Evolutionary conservation across 1,140 invertebrate genomes (phyloP).

Genomic region (Frieseomelitta varia): DNA sequence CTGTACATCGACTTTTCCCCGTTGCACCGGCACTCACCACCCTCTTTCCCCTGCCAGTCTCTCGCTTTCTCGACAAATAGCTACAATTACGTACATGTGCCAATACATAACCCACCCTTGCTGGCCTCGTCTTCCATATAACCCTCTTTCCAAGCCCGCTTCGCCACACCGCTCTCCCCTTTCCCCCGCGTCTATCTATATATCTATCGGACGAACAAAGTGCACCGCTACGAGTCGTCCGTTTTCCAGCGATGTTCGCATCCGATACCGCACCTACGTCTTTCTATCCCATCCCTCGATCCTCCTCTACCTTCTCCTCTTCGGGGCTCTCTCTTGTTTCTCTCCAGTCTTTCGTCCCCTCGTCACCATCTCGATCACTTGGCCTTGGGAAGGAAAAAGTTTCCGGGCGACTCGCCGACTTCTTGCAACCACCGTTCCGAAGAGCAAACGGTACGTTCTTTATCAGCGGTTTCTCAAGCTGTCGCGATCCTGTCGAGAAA

Average conservation of each 20-base stretch:
- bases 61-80: conserved; percentile 73
- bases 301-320: neutral
- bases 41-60: conserved; percentile 52
- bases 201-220: conserved; percentile 5
- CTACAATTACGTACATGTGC: conserved; percentile 76
- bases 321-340: too few species aligned
- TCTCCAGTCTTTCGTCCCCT: neutral
- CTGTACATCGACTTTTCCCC: conserved; percentile 48
- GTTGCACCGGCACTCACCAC: conserved; percentile 24
- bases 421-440: neutral
- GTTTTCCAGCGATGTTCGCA: neutral
- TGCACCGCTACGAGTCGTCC: neutral
- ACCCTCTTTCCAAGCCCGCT: neutral
- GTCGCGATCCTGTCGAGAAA: neutral
- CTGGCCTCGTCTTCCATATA: conserved; percentile 27
- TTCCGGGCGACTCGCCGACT: neutral
- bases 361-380: neutral
- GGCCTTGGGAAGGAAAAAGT: neutral
- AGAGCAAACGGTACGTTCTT: conserved; percentile 1
- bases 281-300: neutral
- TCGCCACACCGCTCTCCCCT: neutral
- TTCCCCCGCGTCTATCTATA: neutral
- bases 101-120: conserved; percentile 71
- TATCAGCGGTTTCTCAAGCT: neutral
- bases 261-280: neutral